A percentile compares a stretch with the other conserved stretches of the same genome.
Conservation (phyloP, 2,888 invertebrate species). For the Melieria picta region DNA sequence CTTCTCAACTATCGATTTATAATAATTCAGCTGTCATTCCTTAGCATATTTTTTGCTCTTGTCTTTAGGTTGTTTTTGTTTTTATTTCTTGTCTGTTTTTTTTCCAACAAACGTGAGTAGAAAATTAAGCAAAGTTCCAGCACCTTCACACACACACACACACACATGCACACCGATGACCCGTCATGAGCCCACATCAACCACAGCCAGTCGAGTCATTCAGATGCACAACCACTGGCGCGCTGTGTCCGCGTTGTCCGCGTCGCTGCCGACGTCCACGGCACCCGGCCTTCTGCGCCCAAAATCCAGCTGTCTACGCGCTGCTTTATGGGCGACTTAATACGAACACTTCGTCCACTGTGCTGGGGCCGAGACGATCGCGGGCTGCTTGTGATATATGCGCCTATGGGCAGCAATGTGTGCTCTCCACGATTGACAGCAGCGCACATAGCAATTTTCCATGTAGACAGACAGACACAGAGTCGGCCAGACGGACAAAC, state of each 20-base stretch:
- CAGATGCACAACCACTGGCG: no score
- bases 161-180: neutral
- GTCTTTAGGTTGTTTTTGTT: neutral
- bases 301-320: no score
- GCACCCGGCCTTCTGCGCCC: no score
- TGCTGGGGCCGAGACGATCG: neutral
- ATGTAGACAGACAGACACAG: slow-evolving; percentile 46
- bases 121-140: slow-evolving; percentile 53
- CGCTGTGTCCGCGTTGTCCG: no score
- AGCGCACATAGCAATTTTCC: slow-evolving; percentile 59
- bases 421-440: no score
- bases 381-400: slow-evolving; percentile 56
- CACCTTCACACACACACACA: neutral
- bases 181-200: neutral
- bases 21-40: slow-evolving; percentile 63
- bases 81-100: slow-evolving; percentile 36
- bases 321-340: no score
- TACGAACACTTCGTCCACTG: no score
- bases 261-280: no score
- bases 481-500: no score
- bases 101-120: slow-evolving; percentile 58
- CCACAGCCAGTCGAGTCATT: neutral
- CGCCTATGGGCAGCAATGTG: slow-evolving; percentile 41
- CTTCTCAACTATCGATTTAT: slow-evolving; percentile 56
- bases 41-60: neutral